Evolutionary conservation across 2,888 invertebrate genomes (phyloP).

Genomic region (Maniola hyperantus): DNA sequence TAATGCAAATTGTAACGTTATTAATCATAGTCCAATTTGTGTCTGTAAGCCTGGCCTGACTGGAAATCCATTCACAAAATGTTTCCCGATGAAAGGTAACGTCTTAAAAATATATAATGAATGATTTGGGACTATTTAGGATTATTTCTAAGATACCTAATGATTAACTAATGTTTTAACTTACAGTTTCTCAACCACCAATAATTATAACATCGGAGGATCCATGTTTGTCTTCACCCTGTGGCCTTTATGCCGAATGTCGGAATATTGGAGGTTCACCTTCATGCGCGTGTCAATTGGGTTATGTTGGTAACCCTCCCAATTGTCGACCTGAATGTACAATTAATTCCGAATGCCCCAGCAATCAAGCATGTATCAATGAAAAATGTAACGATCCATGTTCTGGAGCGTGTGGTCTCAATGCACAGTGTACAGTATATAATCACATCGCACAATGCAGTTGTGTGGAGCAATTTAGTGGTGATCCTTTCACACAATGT

Average conservation of each 20-base stretch:
- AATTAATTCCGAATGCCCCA: slow-evolving; percentile 87
- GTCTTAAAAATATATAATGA: slow-evolving; percentile 10
- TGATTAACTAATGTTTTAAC: slow-evolving; percentile 25
- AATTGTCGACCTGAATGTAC: slow-evolving; percentile 87
- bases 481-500: slow-evolving; percentile 84
- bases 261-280: slow-evolving; percentile 79
- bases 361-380: slow-evolving; percentile 85
- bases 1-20: slow-evolving; percentile 84
- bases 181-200: slow-evolving; percentile 66
- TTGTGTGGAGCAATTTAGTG: slow-evolving; percentile 81
- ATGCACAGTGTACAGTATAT: slow-evolving; percentile 82
- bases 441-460: slow-evolving; percentile 85
- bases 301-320: slow-evolving; percentile 85
- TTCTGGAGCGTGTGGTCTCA: slow-evolving; percentile 85
- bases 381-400: slow-evolving; percentile 87
- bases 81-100: slow-evolving; percentile 82
- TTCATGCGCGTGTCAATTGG: slow-evolving; percentile 83
- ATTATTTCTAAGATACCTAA: slow-evolving; percentile 3
- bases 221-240: slow-evolving; percentile 87
- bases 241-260: slow-evolving; percentile 85
- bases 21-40: slow-evolving; percentile 89
- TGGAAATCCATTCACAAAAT: slow-evolving; percentile 90
- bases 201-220: slow-evolving; percentile 57
- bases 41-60: slow-evolving; percentile 87
- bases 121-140: slow-evolving; percentile 5